Conservation (phyloP, 2,888 invertebrate genomes). For the Branchellion lobata region DNA sequence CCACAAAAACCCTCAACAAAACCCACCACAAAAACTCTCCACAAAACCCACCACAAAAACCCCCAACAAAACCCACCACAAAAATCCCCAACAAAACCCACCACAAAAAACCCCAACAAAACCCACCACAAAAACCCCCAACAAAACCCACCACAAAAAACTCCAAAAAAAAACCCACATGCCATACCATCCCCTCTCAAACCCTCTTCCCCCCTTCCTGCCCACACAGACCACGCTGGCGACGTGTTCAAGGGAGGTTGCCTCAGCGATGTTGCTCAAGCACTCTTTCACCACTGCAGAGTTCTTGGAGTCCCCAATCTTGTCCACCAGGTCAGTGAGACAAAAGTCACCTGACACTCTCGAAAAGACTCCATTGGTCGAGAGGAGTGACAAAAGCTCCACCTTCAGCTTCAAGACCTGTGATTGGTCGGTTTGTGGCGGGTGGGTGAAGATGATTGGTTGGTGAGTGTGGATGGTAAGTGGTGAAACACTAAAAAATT, state of each 20-base stretch:
- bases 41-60: too few relatives aligned
- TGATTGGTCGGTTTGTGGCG: not conserved
- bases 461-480: too few relatives aligned
- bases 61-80: too few relatives aligned
- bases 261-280: slow-evolving; percentile 76
- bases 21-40: too few relatives aligned
- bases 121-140: too few relatives aligned
- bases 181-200: not conserved
- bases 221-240: slow-evolving; percentile 66
- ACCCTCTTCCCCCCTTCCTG: not conserved
- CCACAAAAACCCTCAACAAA: too few relatives aligned
- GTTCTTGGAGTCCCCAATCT: slow-evolving; percentile 83
- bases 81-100: too few relatives aligned
- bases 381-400: slow-evolving; percentile 76
- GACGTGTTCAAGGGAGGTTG: slow-evolving; percentile 75
- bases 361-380: slow-evolving; percentile 68
- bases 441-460: too few relatives aligned
- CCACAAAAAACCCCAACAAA: too few relatives aligned
- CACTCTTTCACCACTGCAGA: slow-evolving; percentile 71
- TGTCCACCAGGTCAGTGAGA: slow-evolving; percentile 78
- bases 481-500: not conserved
- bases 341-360: slow-evolving; percentile 75
- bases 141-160: not conserved
- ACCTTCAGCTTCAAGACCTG: slow-evolving; percentile 77
- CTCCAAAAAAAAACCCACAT: not conserved